Conservation (phyloP, 2,797 vertebrate species). For the Pempheris klunzingeri region DNA sequence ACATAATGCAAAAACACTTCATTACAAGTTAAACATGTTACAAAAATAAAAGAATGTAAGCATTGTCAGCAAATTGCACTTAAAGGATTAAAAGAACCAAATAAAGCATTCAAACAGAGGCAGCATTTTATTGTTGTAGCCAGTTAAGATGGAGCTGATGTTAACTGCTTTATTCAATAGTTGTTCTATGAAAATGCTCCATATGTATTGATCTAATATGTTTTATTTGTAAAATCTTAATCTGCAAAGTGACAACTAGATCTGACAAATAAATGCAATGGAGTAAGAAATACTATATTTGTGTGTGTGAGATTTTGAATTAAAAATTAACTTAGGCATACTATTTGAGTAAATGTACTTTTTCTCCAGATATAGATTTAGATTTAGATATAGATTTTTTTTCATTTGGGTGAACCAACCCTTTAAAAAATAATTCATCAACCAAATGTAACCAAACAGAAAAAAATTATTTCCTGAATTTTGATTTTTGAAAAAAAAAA, state of each 20-base stretch:
- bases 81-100: neutral
- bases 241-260: neutral
- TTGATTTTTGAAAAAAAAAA: no score
- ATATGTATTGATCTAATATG: neutral
- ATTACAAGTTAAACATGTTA: neutral
- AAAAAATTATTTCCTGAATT: no score
- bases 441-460: no score
- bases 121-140: neutral
- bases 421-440: slow-evolving; percentile 9
- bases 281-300: neutral
- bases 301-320: no score
- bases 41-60: neutral
- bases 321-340: no score
- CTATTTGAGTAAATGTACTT: neutral
- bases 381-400: neutral
- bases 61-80: neutral
- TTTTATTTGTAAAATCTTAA: neutral
- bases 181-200: neutral
- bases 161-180: neutral
- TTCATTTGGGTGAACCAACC: slow-evolving; percentile 6
- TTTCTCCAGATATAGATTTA: no score
- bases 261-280: neutral
- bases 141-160: neutral
- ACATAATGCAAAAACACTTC: neutral
- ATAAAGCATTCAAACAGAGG: neutral